Conservation (phyloP, 2,888 invertebrate genomes). For the Rotaria sp. region DNA sequence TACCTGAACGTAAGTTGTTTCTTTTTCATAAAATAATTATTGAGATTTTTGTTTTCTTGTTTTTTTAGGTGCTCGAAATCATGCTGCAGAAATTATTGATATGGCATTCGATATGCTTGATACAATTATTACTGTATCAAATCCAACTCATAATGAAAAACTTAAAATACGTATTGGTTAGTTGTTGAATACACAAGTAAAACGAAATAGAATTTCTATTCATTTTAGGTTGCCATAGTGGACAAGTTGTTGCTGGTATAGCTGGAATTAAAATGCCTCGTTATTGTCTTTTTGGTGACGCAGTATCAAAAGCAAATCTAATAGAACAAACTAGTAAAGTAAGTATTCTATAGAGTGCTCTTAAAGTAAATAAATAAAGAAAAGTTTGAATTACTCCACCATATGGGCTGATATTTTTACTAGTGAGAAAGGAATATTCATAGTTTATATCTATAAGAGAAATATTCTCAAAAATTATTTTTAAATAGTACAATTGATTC, state of each 20-base stretch:
- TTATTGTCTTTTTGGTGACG: slow-evolving; percentile 71
- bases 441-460: too few relatives aligned
- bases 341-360: background rate
- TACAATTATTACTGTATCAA: slow-evolving; percentile 79
- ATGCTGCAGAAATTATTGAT: slow-evolving; percentile 65
- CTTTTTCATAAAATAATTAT: too few relatives aligned
- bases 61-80: slow-evolving; percentile 62
- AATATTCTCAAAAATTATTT: too few relatives aligned
- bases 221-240: slow-evolving; percentile 73
- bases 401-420: too few relatives aligned
- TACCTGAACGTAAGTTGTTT: slow-evolving; percentile 68
- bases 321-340: slow-evolving; percentile 84
- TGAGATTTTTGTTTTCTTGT: too few relatives aligned
- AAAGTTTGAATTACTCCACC: too few relatives aligned
- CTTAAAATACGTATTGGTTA: slow-evolving; percentile 55
- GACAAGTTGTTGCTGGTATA: slow-evolving; percentile 83
- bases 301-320: slow-evolving; percentile 79
- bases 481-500: too few relatives aligned
- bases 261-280: slow-evolving; percentile 77
- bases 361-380: too few relatives aligned
- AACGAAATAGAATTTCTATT: background rate
- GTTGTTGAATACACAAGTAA: background rate
- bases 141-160: slow-evolving; percentile 68
- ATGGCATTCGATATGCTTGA: slow-evolving; percentile 95
- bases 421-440: too few relatives aligned